Conservation (phyloP, 1,140 invertebrate species). For the Hydropsyche tenuis region DNA sequence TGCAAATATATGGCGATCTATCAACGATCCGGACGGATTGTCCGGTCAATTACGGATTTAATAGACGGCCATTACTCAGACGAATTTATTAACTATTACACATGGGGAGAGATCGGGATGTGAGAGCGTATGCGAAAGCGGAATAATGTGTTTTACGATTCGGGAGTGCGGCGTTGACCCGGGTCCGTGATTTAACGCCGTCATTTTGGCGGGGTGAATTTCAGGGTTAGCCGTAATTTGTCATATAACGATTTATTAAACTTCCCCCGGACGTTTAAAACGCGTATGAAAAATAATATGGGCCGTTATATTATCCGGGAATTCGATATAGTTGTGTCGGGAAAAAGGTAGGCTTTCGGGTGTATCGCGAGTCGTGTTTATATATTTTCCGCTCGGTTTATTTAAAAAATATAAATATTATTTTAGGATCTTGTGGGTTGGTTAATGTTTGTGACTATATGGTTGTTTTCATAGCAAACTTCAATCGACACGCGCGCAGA, state of each 20-base stretch:
- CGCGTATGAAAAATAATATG: neutral
- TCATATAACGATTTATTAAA: conserved; percentile 1
- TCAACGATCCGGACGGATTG: conserved; percentile 10
- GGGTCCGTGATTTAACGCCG: neutral
- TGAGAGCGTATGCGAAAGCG: neutral
- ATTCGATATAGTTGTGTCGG: too few species aligned
- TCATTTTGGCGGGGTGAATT: neutral
- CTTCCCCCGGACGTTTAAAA: neutral
- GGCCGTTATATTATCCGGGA: neutral
- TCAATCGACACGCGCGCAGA: neutral
- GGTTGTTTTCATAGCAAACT: conserved; percentile 5
- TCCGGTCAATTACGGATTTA: conserved; percentile 28
- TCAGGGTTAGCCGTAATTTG: neutral
- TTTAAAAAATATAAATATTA: conserved; percentile 10
- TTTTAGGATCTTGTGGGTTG: neutral
- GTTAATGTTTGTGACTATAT: neutral
- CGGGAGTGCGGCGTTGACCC: neutral
- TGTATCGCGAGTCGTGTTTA: too few species aligned
- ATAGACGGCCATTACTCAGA: conserved; percentile 19
- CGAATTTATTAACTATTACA: conserved; percentile 21
- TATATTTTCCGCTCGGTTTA: neutral
- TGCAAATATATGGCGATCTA: conserved; percentile 15
- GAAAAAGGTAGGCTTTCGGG: too few species aligned
- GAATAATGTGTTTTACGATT: conserved; percentile 3
- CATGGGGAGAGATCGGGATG: too few species aligned